phyloP scores from a whole-genome alignment of 2,888 invertebrate genomes.

The Dastarcus helophoroides region DNA sequence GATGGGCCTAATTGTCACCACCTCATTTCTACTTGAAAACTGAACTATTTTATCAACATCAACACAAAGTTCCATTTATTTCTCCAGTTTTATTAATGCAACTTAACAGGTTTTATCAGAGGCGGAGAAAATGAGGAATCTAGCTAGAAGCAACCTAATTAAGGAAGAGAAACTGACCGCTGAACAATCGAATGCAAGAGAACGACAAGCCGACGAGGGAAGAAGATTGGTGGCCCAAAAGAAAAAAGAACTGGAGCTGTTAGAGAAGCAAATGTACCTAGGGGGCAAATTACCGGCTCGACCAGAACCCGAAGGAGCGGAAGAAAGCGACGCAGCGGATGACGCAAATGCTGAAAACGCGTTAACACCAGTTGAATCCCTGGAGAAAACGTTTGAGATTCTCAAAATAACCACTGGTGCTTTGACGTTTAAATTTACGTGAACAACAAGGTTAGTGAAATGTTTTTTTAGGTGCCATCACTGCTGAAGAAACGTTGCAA shows the following conservation, averaged over 20 bases:
- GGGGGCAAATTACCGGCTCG: constrained; percentile 37
- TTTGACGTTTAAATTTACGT: no score
- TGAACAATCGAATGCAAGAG: constrained; percentile 53
- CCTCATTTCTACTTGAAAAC: no score
- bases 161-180: constrained; percentile 60
- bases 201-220: constrained; percentile 50
- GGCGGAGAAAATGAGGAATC: constrained; percentile 58
- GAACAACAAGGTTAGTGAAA: not conserved
- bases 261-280: constrained; percentile 67
- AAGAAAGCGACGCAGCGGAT: constrained; percentile 31
- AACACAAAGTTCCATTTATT: no score
- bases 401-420: constrained; percentile 69
- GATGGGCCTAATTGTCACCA: no score
- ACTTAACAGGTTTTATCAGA: constrained; percentile 57
- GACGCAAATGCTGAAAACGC: constrained; percentile 27
- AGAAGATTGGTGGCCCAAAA: constrained; percentile 60
- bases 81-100: no score
- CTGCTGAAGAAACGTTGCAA: constrained; percentile 61
- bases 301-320: constrained; percentile 29
- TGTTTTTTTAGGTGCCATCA: constrained; percentile 50
- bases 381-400: constrained; percentile 59
- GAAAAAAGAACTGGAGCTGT: constrained; percentile 58
- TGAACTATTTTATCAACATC: no score
- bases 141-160: constrained; percentile 55
- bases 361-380: constrained; percentile 34